Conservation (phyloP, 2,888 invertebrate genomes). For the Ecliptopera silaceata region DNA sequence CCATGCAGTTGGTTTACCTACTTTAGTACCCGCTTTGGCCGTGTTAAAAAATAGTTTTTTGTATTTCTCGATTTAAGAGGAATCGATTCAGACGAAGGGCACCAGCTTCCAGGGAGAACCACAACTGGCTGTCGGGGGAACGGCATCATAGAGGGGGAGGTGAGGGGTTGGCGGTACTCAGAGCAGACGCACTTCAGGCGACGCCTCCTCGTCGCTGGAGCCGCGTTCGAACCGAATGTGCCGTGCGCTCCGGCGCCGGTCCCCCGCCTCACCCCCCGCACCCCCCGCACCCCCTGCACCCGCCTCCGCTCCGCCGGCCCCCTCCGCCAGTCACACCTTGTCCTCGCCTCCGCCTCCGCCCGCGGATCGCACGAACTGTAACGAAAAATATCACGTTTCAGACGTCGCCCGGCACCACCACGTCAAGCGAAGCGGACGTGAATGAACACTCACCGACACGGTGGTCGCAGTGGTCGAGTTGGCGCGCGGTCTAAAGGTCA, state of each 20-base stretch:
- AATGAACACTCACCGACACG: constrained; percentile 88
- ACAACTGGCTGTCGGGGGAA: too few species aligned
- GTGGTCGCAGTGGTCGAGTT: constrained; percentile 94
- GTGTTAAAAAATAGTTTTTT: not conserved
- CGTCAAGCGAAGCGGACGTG: constrained; percentile 13
- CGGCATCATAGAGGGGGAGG: constrained; percentile 20
- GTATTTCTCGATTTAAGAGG: too few species aligned
- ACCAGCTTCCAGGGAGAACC: not conserved
- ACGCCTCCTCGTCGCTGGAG: constrained; percentile 73
- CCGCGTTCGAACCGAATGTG: constrained; percentile 74
- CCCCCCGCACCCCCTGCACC: too few species aligned
- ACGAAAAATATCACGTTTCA: constrained; percentile 36
- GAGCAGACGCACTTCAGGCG: constrained; percentile 63
- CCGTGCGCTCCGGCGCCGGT: constrained; percentile 46
- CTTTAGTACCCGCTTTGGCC: not conserved
- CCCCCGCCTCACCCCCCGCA: constrained; percentile 30
- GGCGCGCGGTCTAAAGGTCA: constrained; percentile 89
- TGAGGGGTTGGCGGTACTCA: constrained; percentile 37
- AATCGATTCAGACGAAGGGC: too few species aligned
- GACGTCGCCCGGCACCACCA: not conserved
- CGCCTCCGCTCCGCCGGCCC: constrained; percentile 48
- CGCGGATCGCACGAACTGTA: constrained; percentile 91
- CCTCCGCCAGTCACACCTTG: constrained; percentile 90
- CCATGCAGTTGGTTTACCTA: not conserved
- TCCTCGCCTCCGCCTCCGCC: constrained; percentile 86